A percentile compares a stretch with the other conserved stretches of the same genome.
These are phyloP conservation scores for Tragelaphus strepsiceros DNA, from an alignment of 2,113 vertebrate species.

Conservation along the genomic window DNA sequence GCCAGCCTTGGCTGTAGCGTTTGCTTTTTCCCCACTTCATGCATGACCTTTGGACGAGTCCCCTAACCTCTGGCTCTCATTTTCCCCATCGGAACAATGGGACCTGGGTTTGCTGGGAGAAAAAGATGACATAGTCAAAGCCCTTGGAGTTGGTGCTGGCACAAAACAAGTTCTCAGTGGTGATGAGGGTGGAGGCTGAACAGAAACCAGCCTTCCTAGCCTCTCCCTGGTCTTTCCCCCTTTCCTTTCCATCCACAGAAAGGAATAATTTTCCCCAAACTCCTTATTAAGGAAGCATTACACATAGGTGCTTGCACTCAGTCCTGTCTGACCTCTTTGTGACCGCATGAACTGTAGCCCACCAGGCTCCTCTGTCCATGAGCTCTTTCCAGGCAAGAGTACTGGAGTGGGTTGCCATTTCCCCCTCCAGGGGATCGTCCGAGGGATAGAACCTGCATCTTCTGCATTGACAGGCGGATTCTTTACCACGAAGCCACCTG, in stretches of 20 bases:
- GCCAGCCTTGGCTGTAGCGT: no score
- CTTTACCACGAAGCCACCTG: not conserved
- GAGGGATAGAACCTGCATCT: not conserved
- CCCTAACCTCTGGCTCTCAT: not conserved
- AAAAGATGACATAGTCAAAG: not conserved
- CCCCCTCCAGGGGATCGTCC: not conserved
- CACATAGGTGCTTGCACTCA: not conserved
- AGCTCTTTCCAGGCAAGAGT: not conserved
- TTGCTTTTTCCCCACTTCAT: not conserved
- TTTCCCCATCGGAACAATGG: not conserved
- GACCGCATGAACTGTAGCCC: not conserved
- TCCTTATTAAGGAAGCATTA: rapidly evolving
- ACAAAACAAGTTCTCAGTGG: not conserved
- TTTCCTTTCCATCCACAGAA: not conserved
- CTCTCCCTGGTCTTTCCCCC: not conserved
- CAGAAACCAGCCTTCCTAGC: not conserved
- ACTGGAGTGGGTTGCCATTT: not conserved
- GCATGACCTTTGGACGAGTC: not conserved
- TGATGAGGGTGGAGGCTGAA: not conserved
- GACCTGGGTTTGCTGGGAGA: not conserved
- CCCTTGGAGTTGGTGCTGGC: not conserved
- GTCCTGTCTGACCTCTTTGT: not conserved
- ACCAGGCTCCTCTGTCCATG: not conserved
- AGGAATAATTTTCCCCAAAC: not conserved
- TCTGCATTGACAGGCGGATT: not conserved